phyloP scores from a whole-genome alignment of 64 coral and sea anemone genomes.

The Stichodactyla helianthus region DNA sequence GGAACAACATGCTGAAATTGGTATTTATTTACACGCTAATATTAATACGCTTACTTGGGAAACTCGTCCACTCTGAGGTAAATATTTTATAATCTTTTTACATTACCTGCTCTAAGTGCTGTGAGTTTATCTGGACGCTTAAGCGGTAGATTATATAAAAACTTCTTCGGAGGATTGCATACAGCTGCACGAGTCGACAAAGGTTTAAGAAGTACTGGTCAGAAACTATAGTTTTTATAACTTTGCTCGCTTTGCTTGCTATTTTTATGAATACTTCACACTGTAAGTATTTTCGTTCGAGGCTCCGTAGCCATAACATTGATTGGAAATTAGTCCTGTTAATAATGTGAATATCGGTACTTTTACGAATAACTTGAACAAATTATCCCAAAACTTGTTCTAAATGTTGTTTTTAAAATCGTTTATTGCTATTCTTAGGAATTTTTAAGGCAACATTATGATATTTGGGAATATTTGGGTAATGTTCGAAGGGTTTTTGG shows the following conservation, averaged over 20 bases:
- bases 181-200: not conserved
- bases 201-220: too few species aligned
- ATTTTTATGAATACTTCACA: too few species aligned
- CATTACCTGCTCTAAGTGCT: not conserved
- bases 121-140: not conserved
- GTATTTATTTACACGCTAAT: not conserved
- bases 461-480: not conserved
- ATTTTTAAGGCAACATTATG: not conserved
- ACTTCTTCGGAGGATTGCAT: not conserved
- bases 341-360: not conserved
- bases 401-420: not conserved
- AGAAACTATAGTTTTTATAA: not conserved
- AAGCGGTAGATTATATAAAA: not conserved
- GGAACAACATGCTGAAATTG: not conserved
- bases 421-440: not conserved
- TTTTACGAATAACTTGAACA: not conserved
- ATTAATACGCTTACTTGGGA: not conserved
- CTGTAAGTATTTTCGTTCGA: not conserved
- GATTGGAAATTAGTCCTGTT: not conserved
- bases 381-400: not conserved
- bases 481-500: not conserved
- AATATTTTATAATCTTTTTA: not conserved
- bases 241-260: too few species aligned
- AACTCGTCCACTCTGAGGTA: not conserved
- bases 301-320: not conserved